Percentiles rank a stretch among this genome's conserved stretches.
Conservation (phyloP, 2,113 vertebrate genomes). For the Dasypus novemcinctus region DNA sequence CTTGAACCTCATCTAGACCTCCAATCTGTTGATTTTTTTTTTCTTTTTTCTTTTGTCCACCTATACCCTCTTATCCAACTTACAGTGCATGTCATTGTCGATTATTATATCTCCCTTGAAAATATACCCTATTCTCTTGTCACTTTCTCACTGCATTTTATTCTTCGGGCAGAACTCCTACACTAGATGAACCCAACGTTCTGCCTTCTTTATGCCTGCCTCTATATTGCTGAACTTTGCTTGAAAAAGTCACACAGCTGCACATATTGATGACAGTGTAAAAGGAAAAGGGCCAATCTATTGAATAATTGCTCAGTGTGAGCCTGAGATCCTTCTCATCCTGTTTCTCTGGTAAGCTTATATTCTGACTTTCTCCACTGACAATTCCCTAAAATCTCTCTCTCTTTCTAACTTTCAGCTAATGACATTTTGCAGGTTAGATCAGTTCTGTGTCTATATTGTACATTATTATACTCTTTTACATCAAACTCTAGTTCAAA, state of each 20-base stretch:
- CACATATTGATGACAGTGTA: background rate
- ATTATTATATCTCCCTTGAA: background rate
- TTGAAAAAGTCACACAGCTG: background rate
- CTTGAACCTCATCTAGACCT: background rate
- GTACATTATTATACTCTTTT: background rate
- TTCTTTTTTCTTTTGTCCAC: background rate
- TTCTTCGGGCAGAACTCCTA: background rate
- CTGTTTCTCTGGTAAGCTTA: background rate
- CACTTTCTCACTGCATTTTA: background rate
- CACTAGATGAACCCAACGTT: background rate
- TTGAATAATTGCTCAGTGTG: background rate
- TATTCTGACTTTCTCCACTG: background rate
- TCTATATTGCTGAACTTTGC: background rate
- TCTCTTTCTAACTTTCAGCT: background rate
- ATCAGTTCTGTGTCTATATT: background rate
- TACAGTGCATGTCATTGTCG: background rate
- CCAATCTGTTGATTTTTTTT: background rate
- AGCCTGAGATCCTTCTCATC: background rate
- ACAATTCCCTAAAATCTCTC: background rate
- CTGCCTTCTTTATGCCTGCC: background rate
- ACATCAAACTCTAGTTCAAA: background rate
- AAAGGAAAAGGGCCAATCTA: constrained; percentile 7
- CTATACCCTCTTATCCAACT: background rate
- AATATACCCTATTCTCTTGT: background rate
- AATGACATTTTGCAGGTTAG: background rate